Conservation (phyloP, 2,797 vertebrate species). For the Mycteria americana region DNA sequence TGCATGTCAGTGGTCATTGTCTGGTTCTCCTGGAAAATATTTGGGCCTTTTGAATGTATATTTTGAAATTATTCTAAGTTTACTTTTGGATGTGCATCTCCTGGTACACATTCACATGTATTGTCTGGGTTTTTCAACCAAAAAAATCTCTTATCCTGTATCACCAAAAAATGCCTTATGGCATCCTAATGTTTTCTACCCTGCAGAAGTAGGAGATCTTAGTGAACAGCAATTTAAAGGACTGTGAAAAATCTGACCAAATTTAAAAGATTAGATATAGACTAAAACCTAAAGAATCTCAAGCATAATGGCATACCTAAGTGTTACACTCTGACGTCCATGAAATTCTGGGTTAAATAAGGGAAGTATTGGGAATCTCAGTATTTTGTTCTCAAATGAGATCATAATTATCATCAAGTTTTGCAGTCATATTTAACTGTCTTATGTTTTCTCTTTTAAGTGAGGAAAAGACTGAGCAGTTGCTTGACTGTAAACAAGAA, state of each 20-base stretch:
- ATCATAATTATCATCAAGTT: not conserved
- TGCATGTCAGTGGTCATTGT: not conserved
- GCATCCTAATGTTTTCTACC: not conserved
- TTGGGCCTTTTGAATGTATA: not conserved
- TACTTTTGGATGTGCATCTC: not conserved
- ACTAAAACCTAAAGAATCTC: not conserved
- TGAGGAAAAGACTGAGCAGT: conserved; percentile 97
- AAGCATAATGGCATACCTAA: not conserved
- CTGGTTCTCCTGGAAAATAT: not conserved
- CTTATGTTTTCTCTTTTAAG: conserved; percentile 71
- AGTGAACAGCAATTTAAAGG: not conserved
- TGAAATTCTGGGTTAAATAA: not conserved
- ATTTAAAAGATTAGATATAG: not conserved
- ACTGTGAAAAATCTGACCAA: not conserved
- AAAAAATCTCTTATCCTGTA: not conserved
- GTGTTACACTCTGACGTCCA: not conserved
- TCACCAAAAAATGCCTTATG: not conserved
- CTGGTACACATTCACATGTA: not conserved
- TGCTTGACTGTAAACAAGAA: conserved; percentile 95
- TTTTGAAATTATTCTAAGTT: not conserved
- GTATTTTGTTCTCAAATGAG: not conserved
- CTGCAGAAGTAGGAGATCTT: fast-evolving
- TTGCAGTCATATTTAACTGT: not conserved
- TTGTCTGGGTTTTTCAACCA: not conserved
- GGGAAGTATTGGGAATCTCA: not conserved